These are phyloP conservation scores for Ichneumoninae sp. DNA, from an alignment of 2,888 invertebrate genomes.

Conservation along the genomic window DNA sequence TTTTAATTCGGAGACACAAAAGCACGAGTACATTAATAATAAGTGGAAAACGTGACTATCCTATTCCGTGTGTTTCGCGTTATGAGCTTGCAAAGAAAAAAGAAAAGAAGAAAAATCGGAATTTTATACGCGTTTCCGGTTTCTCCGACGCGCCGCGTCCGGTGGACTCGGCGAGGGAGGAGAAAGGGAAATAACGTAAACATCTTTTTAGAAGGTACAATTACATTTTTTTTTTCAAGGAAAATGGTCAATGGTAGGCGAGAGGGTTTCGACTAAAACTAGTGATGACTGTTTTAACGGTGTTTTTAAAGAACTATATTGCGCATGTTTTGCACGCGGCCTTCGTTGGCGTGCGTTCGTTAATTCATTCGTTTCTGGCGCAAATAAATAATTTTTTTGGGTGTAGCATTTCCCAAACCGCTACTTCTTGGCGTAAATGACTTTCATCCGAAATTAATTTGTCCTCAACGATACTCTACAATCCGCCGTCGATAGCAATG, in stretches of 20 bases:
- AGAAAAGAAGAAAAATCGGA: conserved; percentile 18
- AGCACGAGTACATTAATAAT: conserved; percentile 38
- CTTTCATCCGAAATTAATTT: too few species aligned
- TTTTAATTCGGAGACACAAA: conserved; percentile 31
- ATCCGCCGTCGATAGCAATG: conserved; percentile 1
- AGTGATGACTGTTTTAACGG: not conserved
- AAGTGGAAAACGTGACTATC: conserved; percentile 48
- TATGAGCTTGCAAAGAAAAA: conserved; percentile 13
- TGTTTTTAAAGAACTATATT: not conserved
- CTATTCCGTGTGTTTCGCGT: conserved; percentile 12
- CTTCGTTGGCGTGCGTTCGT: too few species aligned
- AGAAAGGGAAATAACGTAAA: not conserved
- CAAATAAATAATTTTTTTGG: too few species aligned
- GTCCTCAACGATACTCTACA: too few species aligned
- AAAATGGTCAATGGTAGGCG: conserved; percentile 28
- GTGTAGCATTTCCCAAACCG: too few species aligned
- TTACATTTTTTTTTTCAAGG: conserved; percentile 16
- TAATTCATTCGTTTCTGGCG: too few species aligned
- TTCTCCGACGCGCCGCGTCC: conserved; percentile 17
- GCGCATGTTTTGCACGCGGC: too few species aligned
- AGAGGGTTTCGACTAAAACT: not conserved
- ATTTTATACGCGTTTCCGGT: conserved; percentile 44
- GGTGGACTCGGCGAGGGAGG: not conserved
- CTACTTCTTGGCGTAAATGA: conserved; percentile 9
- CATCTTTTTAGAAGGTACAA: conserved; percentile 16